Evolutionary conservation across 2,797 vertebrate genomes (phyloP), one percentile per base, ranked within the genome.

Genomic region (Lacerta viridis): DNA sequence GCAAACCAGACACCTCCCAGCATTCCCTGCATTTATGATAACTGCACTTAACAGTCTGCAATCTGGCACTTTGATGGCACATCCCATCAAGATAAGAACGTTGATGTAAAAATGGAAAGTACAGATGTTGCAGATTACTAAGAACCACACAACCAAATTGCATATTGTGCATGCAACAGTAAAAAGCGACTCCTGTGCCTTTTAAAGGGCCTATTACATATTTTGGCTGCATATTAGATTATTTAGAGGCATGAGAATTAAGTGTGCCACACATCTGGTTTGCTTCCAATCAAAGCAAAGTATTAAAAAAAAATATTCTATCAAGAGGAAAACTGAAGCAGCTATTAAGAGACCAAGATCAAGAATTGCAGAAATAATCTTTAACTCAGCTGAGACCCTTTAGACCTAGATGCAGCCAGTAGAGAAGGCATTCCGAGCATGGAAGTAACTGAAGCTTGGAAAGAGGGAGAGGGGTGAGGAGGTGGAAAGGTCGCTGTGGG

Each of bases 1-100:
- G 71, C 80, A 68, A 79, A 79, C 20, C 1, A 80, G n/a, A 84
- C 7, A 72, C 41, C 80, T 94, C 64, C 93, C 87, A 50, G 87
- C 8, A 75, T 64, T 11, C 41, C 11, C 13, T 83, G 7, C 5
- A 33, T 11, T 69, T 46, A 86, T 84, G 76, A 59, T 10, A 69
- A 71, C 61, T 55, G 71, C 17, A 82, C 13, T 68, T 74, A 66
- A 25, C 9, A 76, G 55, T 59, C 36, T 76, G 77, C 50, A 77
- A 39, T 39, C 64, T 59, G 36, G 43, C 43, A 66, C 61, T 81
- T 68, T n/a, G 20, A 25, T 75, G 50, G 10, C 8, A n/a, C 43
- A 76, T 86, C 43, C n/a, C 39, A 81, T 15, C 68, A 46, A n/a
- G 36, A 29, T 29, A 66, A 0, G 0, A 29, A 82, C 29, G 43